A percentile compares a stretch with the other conserved stretches of the same genome.
phyloP scores from a whole-genome alignment of 2,113 vertebrate species.

The Notarius lentiginosus region DNA sequence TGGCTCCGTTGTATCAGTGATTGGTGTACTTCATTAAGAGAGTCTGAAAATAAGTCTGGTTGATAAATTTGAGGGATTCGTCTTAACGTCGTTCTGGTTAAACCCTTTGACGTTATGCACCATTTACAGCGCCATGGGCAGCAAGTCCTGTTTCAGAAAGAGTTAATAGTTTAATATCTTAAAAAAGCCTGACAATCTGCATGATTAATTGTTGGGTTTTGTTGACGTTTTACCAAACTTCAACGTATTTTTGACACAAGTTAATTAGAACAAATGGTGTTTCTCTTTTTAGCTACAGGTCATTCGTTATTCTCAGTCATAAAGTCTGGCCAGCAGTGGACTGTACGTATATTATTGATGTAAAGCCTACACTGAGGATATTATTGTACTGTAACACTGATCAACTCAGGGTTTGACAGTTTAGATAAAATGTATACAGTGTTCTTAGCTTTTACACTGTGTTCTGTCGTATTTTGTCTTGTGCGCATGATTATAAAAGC shows the following conservation, averaged over 20 bases:
- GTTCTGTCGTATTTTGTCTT: neutral
- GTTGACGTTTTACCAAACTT: constrained; percentile 8
- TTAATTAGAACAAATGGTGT: constrained; percentile 24
- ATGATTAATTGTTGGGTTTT: constrained; percentile 13
- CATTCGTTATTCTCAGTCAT: neutral
- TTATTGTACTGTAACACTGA: constrained; percentile 18
- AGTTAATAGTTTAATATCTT: neutral
- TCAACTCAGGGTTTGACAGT: constrained; percentile 17
- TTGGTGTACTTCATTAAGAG: constrained; percentile 1
- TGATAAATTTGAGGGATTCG: neutral
- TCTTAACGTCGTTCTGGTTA: neutral
- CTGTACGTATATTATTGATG: constrained; percentile 13
- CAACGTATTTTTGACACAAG: constrained; percentile 1
- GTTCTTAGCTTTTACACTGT: neutral
- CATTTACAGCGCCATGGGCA: neutral
- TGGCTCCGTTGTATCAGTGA: neutral
- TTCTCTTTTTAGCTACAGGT: constrained; percentile 6
- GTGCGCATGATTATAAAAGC: neutral
- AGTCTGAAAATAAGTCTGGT: constrained; percentile 14
- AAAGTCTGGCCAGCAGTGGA: neutral
- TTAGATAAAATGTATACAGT: neutral
- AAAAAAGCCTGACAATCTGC: neutral
- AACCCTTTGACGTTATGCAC: neutral
- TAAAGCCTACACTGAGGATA: constrained; percentile 1
- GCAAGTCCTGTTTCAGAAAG: neutral